A percentile compares a stretch with the other conserved stretches of the same genome.
Conservation (phyloP, 2,797 vertebrate species). For the Myotis pilosus region DNA sequence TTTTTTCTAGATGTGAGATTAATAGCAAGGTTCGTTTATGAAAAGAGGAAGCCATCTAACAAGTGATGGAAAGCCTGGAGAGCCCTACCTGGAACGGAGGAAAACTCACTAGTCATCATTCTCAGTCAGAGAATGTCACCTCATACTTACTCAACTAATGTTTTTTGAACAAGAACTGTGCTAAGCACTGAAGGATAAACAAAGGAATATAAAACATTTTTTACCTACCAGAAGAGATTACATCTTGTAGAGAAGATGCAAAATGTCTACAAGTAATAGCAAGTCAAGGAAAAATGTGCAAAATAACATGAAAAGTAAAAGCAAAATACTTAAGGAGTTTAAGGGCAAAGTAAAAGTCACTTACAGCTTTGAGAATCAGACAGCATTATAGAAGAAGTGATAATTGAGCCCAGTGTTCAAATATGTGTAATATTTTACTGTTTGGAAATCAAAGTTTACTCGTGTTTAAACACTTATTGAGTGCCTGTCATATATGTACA, state of each 20-base stretch:
- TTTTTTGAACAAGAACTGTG: constrained; percentile 14
- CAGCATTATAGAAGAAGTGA: background rate
- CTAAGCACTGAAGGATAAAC: background rate
- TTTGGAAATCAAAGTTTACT: constrained; percentile 55
- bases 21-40: constrained; percentile 7
- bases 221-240: constrained; percentile 28
- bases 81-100: background rate
- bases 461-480: background rate
- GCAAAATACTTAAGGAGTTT: constrained; percentile 34
- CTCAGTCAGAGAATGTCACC: background rate
- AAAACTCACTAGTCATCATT: constrained; percentile 1
- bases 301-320: constrained; percentile 39
- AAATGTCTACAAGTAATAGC: constrained; percentile 8
- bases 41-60: constrained; percentile 31
- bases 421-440: background rate
- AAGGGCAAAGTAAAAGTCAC: background rate
- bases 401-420: constrained; percentile 45
- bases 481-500: background rate
- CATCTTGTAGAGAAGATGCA: constrained; percentile 20
- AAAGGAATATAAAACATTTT: constrained; percentile 31
- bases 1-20: constrained; percentile 24
- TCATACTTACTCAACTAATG: background rate
- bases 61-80: background rate
- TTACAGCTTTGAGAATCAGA: constrained; percentile 41
- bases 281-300: background rate